phyloP scores from a whole-genome alignment of 2,888 invertebrate genomes.

The Idaea aversata region DNA sequence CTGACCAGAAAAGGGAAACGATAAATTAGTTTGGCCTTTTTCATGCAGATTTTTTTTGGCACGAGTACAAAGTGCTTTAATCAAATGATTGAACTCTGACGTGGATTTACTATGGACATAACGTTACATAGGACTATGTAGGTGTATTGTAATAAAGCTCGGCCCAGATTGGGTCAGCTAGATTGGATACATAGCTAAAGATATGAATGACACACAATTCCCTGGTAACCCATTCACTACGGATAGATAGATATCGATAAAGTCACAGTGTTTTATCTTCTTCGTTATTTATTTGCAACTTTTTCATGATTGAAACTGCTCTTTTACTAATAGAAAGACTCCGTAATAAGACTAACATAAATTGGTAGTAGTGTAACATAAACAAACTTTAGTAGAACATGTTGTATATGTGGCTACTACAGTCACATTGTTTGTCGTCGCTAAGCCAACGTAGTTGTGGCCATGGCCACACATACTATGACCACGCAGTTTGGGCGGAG shows the following conservation, averaged over 20 bases:
- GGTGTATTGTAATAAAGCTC: background rate
- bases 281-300: background rate
- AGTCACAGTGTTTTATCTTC: background rate
- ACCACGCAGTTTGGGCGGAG: conserved; percentile 2
- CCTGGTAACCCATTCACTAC: background rate
- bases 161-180: background rate
- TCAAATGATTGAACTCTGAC: background rate
- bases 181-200: background rate
- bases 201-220: background rate
- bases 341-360: background rate
- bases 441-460: background rate
- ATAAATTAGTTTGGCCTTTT: background rate
- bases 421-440: conserved; percentile 9
- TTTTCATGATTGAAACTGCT: background rate
- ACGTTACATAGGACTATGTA: background rate
- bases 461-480: background rate
- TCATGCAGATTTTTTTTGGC: background rate
- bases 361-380: background rate
- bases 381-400: background rate
- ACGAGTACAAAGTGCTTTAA: background rate
- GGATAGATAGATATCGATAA: background rate
- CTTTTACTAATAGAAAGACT: background rate
- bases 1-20: background rate
- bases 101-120: background rate
- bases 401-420: background rate